Evolutionary conservation across 2,113 vertebrate species (phyloP), one percentile per base, ranked within the genome.

Genomic region (Amia ocellicauda): DNA sequence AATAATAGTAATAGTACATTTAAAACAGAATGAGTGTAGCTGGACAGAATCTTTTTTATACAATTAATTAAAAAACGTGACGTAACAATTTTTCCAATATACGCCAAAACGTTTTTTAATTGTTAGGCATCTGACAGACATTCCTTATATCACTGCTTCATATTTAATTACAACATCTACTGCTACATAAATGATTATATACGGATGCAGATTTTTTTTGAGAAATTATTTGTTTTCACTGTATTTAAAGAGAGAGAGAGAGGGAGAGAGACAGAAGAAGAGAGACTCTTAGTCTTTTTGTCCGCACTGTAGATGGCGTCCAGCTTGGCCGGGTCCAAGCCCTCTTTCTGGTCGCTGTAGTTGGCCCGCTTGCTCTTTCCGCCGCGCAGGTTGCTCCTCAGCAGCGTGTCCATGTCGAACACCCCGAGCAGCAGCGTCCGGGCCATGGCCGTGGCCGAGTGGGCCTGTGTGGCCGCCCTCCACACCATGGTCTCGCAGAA

Each of bases 321-420:
- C 68, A 82, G 77, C 57, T 69, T 77, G 42, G 74, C 69, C 0
- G 79, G 80, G 63, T 82, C 79, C 3, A 81, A 70, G 0, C 74
- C 76, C 2, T 63, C 72, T 26, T 70, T 74, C 3, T 80, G 78
- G 3, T 79, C 68, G 2, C 72, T 69, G 41, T 71, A 83, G 41
- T 76, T 69, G 0, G 80, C 74, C 14, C 77, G 68, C 0, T 75
- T 70, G 60, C 80, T 79, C 63, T 78, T 69, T 23, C 82, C 78
- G 0, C 74, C 78, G 24, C 75, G 54, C 51, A 85, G 74, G 66
- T 83, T 80, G 59, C 79, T 85, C 67, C 71, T 78, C 68, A 81
- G 72, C 62, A 80, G 68, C 0, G 82, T 84, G 63, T 79, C 75
- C 78, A 78, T 80, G 61, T 84, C 80, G 31, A 84, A 84, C 58